Percentiles rank a stretch among this genome's conserved stretches.
Conservation (phyloP, 2,797 vertebrate species). For the Hippoglossus hippoglossus region DNA sequence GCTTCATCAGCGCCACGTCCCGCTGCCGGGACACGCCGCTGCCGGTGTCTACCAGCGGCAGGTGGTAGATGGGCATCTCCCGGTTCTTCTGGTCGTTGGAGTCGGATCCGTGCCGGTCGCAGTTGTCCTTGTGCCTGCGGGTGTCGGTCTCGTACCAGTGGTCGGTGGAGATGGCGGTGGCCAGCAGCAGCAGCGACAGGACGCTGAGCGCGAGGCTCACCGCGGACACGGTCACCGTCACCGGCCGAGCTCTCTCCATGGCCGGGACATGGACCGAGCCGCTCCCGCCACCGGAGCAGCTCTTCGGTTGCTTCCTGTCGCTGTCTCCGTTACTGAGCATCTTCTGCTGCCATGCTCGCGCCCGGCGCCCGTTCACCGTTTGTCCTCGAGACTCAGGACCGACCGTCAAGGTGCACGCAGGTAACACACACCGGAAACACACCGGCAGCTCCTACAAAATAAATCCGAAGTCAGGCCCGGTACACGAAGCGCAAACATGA, state of each 20-base stretch:
- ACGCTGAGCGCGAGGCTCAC: slow-evolving; percentile 86
- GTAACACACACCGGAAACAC: slow-evolving; percentile 24
- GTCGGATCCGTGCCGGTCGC: slow-evolving; percentile 85
- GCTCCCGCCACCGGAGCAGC: slow-evolving; percentile 19
- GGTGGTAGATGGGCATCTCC: slow-evolving; percentile 89
- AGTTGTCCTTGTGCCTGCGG: slow-evolving; percentile 88
- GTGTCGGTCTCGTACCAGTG: slow-evolving; percentile 92
- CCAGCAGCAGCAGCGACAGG: slow-evolving; percentile 86
- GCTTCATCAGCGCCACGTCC: slow-evolving; percentile 82
- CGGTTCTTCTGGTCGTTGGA: slow-evolving; percentile 89
- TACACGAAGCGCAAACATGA: too few relatives aligned
- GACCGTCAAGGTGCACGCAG: slow-evolving; percentile 33
- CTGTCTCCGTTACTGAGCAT: slow-evolving; percentile 62
- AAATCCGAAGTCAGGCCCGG: background rate
- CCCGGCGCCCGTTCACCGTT: slow-evolving; percentile 46
- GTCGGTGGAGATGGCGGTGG: slow-evolving; percentile 88
- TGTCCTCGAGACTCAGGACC: slow-evolving; percentile 56
- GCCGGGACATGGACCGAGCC: slow-evolving; percentile 59
- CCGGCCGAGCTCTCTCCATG: slow-evolving; percentile 84
- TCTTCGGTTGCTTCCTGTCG: slow-evolving; percentile 13
- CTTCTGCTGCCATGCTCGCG: slow-evolving; percentile 61
- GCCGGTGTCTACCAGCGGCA: slow-evolving; percentile 87
- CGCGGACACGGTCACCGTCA: slow-evolving; percentile 84
- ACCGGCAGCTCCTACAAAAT: slow-evolving; percentile 37
- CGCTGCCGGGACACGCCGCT: slow-evolving; percentile 69